These are phyloP conservation scores for Parelbella ahira DNA, from an alignment of 2,888 invertebrate genomes.

Conservation along the genomic window DNA sequence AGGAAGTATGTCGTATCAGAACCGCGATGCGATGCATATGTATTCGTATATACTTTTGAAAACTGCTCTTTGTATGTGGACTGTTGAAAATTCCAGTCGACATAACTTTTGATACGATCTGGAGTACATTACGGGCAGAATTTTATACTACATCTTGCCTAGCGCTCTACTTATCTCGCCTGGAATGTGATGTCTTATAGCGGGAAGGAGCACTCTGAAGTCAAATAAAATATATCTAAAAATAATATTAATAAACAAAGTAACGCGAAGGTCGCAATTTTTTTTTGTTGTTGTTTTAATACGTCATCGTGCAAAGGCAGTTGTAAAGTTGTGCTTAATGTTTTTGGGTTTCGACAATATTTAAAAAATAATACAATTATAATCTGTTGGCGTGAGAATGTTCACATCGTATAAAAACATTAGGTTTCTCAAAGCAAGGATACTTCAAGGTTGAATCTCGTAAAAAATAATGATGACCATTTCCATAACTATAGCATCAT, in stretches of 20 bases:
- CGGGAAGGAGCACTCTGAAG: too few species aligned
- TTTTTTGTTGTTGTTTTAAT: too few species aligned
- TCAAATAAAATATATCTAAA: too few species aligned
- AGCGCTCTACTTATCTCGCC: neutral
- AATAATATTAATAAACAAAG: too few species aligned
- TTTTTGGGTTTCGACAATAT: slow-evolving; percentile 9
- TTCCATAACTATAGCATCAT: too few species aligned
- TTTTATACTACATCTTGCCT: slow-evolving; percentile 8
- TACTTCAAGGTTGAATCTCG: slow-evolving; percentile 16
- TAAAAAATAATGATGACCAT: too few species aligned
- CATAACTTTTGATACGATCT: slow-evolving; percentile 6
- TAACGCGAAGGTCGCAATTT: too few species aligned
- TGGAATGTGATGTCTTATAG: too few species aligned
- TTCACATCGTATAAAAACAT: slow-evolving; percentile 9
- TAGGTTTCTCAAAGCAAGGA: slow-evolving; percentile 10
- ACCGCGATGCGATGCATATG: neutral
- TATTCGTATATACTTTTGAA: slow-evolving; percentile 11
- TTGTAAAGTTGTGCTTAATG: neutral
- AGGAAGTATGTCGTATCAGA: slow-evolving; percentile 7
- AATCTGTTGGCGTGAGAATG: slow-evolving; percentile 14
- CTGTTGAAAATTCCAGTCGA: slow-evolving; percentile 8
- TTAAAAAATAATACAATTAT: neutral
- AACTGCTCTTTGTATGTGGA: slow-evolving; percentile 5
- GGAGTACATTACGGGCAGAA: slow-evolving; percentile 7
- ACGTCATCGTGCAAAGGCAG: too few species aligned